These are phyloP conservation scores for Acrocyrtus sp. DNA, from an alignment of 2,888 invertebrate genomes.

Conservation along the genomic window DNA sequence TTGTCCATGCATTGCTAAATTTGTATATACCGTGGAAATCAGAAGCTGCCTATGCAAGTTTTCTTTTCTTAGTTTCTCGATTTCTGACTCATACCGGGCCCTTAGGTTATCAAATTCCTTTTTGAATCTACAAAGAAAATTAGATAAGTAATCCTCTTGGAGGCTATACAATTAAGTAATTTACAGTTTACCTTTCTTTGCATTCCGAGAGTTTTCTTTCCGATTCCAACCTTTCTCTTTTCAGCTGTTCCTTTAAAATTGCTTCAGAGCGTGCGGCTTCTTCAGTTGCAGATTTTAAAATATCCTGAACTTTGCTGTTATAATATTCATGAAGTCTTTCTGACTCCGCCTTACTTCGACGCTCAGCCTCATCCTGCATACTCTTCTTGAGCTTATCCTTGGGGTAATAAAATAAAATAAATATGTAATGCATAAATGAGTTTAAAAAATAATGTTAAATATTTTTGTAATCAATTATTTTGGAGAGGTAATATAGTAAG, in stretches of 20 bases:
- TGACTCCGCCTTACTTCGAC: slow-evolving; percentile 48
- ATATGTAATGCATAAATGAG: background rate
- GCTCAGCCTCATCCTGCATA: slow-evolving; percentile 40
- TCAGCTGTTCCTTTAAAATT: slow-evolving; percentile 50
- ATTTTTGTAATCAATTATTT: background rate
- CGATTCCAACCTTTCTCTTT: slow-evolving; percentile 34
- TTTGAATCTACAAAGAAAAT: too few relatives aligned
- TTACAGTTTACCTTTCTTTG: slow-evolving; percentile 48
- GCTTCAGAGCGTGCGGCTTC: slow-evolving; percentile 53
- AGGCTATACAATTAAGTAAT: too few relatives aligned
- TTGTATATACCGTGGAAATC: slow-evolving; percentile 53
- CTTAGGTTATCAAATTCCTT: slow-evolving; percentile 48
- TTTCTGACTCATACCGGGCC: slow-evolving; percentile 50
- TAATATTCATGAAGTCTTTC: slow-evolving; percentile 60
- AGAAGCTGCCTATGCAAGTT: slow-evolving; percentile 55
- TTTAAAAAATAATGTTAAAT: background rate
- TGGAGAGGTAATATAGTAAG: too few relatives aligned
- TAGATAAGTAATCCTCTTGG: too few relatives aligned
- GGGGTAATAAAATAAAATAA: background rate
- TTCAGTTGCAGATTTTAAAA: slow-evolving; percentile 51
- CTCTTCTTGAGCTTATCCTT: slow-evolving; percentile 39
- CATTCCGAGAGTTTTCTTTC: slow-evolving; percentile 54
- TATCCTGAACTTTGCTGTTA: slow-evolving; percentile 56
- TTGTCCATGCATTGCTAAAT: too few relatives aligned
- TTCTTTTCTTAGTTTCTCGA: slow-evolving; percentile 52